These are phyloP conservation scores for Origma solitaria DNA, from an alignment of 2,113 vertebrate species.

Conservation along the genomic window DNA sequence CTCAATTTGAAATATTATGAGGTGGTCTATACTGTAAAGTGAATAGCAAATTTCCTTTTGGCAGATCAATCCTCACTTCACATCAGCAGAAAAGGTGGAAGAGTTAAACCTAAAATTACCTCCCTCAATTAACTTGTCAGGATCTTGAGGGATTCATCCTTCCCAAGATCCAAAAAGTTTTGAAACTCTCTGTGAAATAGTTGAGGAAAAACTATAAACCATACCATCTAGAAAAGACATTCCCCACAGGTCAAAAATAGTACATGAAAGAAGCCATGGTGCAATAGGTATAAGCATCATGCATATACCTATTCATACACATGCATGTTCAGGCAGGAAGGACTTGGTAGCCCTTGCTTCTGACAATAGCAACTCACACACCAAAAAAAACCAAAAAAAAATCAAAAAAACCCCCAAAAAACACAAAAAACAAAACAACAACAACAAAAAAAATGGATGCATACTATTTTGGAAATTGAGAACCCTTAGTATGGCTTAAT, in stretches of 20 bases:
- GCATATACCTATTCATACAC: accelerated
- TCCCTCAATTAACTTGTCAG: background rate
- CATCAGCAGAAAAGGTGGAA: background rate
- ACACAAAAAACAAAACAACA: no score
- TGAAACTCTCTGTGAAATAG: background rate
- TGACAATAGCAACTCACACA: background rate
- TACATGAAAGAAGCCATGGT: background rate
- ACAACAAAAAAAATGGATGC: background rate
- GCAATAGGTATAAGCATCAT: no score
- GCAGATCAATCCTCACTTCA: background rate
- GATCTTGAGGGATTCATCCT: background rate
- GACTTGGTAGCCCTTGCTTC: background rate
- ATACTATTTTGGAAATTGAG: background rate
- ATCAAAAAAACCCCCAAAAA: background rate
- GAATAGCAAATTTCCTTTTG: background rate
- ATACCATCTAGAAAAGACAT: background rate
- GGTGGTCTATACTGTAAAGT: background rate
- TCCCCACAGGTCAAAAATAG: background rate
- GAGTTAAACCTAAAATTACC: background rate
- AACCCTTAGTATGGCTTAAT: background rate
- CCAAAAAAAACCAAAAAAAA: background rate
- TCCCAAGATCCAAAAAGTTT: background rate
- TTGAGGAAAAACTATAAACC: background rate
- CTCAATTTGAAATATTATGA: background rate
- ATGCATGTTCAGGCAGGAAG: background rate